Evolutionary conservation across 2,888 invertebrate species (phyloP).

Genomic region (Hoplodrina blanda): DNA sequence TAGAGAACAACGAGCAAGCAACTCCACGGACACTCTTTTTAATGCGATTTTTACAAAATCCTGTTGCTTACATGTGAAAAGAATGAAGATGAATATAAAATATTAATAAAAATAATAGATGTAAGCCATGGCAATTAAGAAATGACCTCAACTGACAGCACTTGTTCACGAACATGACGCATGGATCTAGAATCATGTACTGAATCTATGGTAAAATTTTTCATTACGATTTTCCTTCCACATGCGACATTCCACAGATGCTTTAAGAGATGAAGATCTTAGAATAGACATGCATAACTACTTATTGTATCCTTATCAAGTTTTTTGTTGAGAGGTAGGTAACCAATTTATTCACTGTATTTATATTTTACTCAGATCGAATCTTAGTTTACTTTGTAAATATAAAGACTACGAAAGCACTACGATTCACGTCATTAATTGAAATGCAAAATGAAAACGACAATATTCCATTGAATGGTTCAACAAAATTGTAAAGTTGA

Average conservation of each 20-base stretch:
- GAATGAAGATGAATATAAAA: too few relatives aligned
- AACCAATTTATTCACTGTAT: slow-evolving; percentile 17
- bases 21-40: too few relatives aligned
- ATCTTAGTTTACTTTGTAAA: slow-evolving; percentile 31
- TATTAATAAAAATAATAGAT: too few relatives aligned
- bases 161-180: too few relatives aligned
- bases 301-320: neutral
- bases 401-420: slow-evolving; percentile 17
- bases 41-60: too few relatives aligned
- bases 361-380: slow-evolving; percentile 12
- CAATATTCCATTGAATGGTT: slow-evolving; percentile 30
- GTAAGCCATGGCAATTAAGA: too few relatives aligned
- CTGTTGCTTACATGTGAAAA: too few relatives aligned
- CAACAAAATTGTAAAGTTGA: slow-evolving; percentile 42
- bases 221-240: too few relatives aligned
- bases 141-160: too few relatives aligned
- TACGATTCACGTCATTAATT: slow-evolving; percentile 17
- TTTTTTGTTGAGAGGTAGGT: slow-evolving; percentile 16
- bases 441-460: slow-evolving; percentile 16
- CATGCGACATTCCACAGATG: neutral
- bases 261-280: slow-evolving; percentile 6
- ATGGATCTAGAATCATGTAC: too few relatives aligned
- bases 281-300: slow-evolving; percentile 8
- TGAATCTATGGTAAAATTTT: too few relatives aligned
- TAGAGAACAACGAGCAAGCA: too few relatives aligned